These are phyloP conservation scores for Hypsopygia costalis DNA, from an alignment of 2,888 invertebrate genomes.

Conservation along the genomic window DNA sequence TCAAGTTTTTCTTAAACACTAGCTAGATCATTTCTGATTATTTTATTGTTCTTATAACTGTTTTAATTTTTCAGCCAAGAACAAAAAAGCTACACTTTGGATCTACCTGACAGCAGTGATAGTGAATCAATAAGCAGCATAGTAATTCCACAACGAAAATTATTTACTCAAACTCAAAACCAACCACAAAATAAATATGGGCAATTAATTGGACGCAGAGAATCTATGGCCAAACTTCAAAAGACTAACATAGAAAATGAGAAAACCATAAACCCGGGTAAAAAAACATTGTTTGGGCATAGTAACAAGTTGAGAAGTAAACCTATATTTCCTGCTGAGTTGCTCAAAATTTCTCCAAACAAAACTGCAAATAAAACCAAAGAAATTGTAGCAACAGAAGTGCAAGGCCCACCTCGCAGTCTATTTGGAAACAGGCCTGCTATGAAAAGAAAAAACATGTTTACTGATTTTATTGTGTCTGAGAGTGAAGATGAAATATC, in stretches of 20 bases:
- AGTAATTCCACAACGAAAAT: conserved; percentile 53
- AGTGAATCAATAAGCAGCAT: conserved; percentile 65
- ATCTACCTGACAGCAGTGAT: conserved; percentile 63
- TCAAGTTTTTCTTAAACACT: too few species aligned
- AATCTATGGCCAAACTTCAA: conserved; percentile 40
- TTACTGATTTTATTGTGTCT: conserved; percentile 54
- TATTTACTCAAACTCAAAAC: conserved; percentile 56
- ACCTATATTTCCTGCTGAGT: conserved; percentile 49
- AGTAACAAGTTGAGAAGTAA: conserved; percentile 33
- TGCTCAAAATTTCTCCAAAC: conserved; percentile 49
- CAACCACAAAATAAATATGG: conserved; percentile 39
- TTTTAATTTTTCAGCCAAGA: conserved; percentile 47
- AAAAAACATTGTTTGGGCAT: conserved; percentile 49
- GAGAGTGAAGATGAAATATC: conserved; percentile 65
- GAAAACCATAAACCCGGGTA: conserved; percentile 35
- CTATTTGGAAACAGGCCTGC: conserved; percentile 48
- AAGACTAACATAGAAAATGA: conserved; percentile 36
- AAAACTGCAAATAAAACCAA: conserved; percentile 51
- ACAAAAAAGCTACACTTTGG: conserved; percentile 43
- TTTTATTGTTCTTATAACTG: too few species aligned
- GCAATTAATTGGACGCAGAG: conserved; percentile 38
- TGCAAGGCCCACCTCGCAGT: conserved; percentile 38
- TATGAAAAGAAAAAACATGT: conserved; percentile 58
- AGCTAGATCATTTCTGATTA: too few species aligned
- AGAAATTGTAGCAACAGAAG: conserved; percentile 28